These are phyloP conservation scores for Phalanger gymnotis DNA, from an alignment of 2,797 vertebrate genomes.

Conservation along the genomic window DNA sequence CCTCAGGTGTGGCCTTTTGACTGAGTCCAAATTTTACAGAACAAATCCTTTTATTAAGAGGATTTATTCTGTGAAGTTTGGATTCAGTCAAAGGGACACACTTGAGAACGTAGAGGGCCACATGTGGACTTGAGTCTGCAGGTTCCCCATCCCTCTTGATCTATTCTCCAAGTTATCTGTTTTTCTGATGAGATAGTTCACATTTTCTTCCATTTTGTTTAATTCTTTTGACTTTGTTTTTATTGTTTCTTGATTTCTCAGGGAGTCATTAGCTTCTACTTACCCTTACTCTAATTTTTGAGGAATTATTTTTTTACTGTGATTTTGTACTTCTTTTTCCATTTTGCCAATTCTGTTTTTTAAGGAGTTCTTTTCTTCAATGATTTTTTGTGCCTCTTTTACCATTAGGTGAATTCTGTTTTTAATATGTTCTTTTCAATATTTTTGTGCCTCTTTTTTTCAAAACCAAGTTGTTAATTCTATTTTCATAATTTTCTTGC, in stretches of 20 bases:
- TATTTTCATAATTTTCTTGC: not conserved
- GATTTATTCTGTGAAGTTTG: too few relatives aligned
- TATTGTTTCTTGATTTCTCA: not conserved
- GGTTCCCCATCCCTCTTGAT: not conserved
- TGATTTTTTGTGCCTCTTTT: not conserved
- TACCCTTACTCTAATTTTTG: not conserved
- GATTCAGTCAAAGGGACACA: too few relatives aligned
- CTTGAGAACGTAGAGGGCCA: too few relatives aligned
- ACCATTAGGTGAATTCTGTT: not conserved
- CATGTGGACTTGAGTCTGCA: too few relatives aligned
- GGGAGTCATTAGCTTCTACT: not conserved
- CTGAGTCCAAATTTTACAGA: too few relatives aligned
- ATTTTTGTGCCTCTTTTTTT: not conserved
- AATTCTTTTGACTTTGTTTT: not conserved
- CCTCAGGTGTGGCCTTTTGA: too few relatives aligned
- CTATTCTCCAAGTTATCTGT: not conserved
- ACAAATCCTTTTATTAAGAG: too few relatives aligned
- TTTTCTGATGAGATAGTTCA: not conserved
- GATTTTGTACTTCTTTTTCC: not conserved
- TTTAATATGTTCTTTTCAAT: not conserved
- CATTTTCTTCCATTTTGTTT: not conserved
- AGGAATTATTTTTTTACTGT: not conserved
- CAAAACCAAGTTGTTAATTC: not conserved
- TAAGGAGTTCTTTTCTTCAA: not conserved
- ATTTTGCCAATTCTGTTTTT: not conserved